phyloP scores from a whole-genome alignment of 2,113 vertebrate genomes.

The Apodemus sylvaticus region DNA sequence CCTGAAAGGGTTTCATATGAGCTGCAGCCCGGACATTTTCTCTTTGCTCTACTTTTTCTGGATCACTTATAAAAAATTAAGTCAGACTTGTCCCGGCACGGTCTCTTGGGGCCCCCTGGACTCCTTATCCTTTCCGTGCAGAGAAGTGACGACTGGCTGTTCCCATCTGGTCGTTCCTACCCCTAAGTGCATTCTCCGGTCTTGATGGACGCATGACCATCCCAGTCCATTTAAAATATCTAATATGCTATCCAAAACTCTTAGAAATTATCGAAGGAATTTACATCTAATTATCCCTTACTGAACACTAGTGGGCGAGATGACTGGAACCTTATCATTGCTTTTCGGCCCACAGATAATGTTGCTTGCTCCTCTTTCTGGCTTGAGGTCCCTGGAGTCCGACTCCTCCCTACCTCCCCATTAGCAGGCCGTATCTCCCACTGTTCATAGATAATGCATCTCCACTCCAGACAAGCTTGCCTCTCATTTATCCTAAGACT shows the following conservation, averaged over 20 bases:
- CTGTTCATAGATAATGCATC: background rate
- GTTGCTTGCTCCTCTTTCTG: slow-evolving; percentile 35
- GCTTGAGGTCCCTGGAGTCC: slow-evolving; percentile 27
- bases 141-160: slow-evolving; percentile 25
- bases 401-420: background rate
- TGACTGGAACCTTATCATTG: slow-evolving; percentile 35
- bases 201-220: slow-evolving; percentile 1
- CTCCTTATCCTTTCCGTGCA: slow-evolving; percentile 47
- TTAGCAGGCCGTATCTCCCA: slow-evolving; percentile 37
- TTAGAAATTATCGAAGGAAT: slow-evolving; percentile 32
- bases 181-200: slow-evolving; percentile 31
- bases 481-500: slow-evolving; percentile 37
- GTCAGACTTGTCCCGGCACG: slow-evolving; percentile 34
- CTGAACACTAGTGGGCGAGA: background rate
- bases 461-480: background rate
- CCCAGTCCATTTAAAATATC: slow-evolving; percentile 48
- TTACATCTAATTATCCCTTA: slow-evolving; percentile 7
- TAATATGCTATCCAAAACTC: slow-evolving; percentile 45
- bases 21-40: slow-evolving; percentile 44
- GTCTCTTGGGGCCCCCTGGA: slow-evolving; percentile 46
- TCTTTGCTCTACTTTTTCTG: slow-evolving; percentile 66
- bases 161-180: slow-evolving; percentile 49
- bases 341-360: slow-evolving; percentile 40
- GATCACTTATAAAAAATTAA: slow-evolving; percentile 73
- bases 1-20: slow-evolving; percentile 25